Evolutionary conservation across 2,888 invertebrate species (phyloP), one percentile per base, ranked within the genome.

Genomic region (Trissolcus japonicus): DNA sequence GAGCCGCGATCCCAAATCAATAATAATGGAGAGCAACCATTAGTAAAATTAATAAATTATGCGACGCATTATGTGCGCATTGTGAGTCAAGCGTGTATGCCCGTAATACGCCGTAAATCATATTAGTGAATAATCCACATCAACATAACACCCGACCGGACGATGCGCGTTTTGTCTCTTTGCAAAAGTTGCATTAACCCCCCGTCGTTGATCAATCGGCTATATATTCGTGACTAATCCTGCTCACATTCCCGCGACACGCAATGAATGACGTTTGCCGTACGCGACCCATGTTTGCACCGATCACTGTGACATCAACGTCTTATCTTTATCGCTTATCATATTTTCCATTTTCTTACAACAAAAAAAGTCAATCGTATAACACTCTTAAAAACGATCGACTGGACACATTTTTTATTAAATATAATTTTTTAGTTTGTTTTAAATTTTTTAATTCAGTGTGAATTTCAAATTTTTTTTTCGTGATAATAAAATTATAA

Each of bases 21-120:
- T 89, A 89, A 89, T 89, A 88, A 89, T 88, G 89, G 88, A 87
- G 87, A 88, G 86, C 85, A 84, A 88, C 89, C 89, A 89, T 89
- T 89, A 89, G 89, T 89, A 89, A 89, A 89, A 89, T 89, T 89
- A 89, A 89, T 89, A 89, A 89, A 89, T 89, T 89, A 89, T 85
- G 83, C 87, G 84, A 87, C 89, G 88, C 88, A 89, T 89, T 88
- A 89, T 89, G 88, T 86, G 88, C 87, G 85, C 83, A 89, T 88
- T 89, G 88, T 88, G 88, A 89, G 86, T 88, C 81, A 81, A 75
- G 77, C 72, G 76, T 81, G 82, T 79, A 76, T 71, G 76, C 67
- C 72, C 78, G 87, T 88, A 88, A 88, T 88, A 85, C 83, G 84
- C 85, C 87, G 87, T 89, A 88, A 88, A 89, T 89, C 88, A 89